Evolutionary conservation across 1,140 invertebrate genomes (phyloP).

Genomic region (Harlomillsia oculata): DNA sequence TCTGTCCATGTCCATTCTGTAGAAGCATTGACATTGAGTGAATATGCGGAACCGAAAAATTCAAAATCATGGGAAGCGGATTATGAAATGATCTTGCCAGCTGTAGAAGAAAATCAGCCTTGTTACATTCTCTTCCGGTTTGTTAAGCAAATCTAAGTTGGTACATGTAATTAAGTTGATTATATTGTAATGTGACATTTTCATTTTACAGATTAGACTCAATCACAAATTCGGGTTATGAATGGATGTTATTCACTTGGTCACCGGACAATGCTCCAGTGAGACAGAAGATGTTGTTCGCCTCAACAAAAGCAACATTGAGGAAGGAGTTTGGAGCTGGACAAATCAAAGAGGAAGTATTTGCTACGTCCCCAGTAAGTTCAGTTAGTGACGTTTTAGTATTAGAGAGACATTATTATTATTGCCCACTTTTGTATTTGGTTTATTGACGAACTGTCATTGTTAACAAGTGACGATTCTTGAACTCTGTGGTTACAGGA

Average conservation of each 20-base stretch:
- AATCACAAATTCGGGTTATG: slow-evolving; percentile 66
- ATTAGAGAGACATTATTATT: too few species aligned
- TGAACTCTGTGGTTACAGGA: slow-evolving; percentile 52
- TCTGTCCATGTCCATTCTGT: too few species aligned
- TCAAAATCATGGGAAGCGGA: slow-evolving; percentile 71
- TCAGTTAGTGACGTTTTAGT: not conserved
- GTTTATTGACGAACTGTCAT: too few species aligned
- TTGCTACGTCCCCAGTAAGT: slow-evolving; percentile 52
- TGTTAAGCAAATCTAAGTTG: slow-evolving; percentile 13
- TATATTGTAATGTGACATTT: slow-evolving; percentile 2
- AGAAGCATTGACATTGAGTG: slow-evolving; percentile 68
- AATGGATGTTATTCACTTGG: slow-evolving; percentile 93
- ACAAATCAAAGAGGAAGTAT: slow-evolving; percentile 83
- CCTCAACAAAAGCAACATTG: slow-evolving; percentile 93
- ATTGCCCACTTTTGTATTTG: too few species aligned
- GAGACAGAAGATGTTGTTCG: slow-evolving; percentile 96
- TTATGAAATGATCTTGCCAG: slow-evolving; percentile 67
- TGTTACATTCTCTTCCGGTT: slow-evolving; percentile 84
- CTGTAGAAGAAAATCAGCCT: slow-evolving; percentile 77
- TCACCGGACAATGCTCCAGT: slow-evolving; percentile 81
- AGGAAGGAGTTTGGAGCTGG: slow-evolving; percentile 90
- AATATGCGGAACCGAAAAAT: slow-evolving; percentile 54
- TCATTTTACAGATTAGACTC: slow-evolving; percentile 63
- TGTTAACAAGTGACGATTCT: too few species aligned
- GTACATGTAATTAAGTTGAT: not conserved